phyloP scores from a whole-genome alignment of 92 coral and sea anemone genomes.

The Porites evermanni region DNA sequence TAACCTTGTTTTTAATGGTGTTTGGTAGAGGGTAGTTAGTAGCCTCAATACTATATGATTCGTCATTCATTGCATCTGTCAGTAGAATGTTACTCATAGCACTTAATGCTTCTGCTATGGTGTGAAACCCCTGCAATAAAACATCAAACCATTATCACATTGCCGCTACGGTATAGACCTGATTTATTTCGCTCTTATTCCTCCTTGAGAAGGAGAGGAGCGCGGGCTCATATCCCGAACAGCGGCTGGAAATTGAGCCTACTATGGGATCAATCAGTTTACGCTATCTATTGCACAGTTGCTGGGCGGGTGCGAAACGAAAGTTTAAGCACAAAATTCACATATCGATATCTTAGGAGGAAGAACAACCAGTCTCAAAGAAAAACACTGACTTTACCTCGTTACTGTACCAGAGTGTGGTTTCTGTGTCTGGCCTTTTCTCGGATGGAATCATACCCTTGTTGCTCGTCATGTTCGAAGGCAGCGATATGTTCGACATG shows the following conservation, averaged over 20 bases:
- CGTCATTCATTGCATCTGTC: conserved; percentile 43
- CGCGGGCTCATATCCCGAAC: too few relatives aligned
- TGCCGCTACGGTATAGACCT: too few relatives aligned
- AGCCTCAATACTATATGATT: conserved; percentile 70
- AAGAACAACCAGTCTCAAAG: too few relatives aligned
- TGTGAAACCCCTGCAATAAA: conserved; percentile 79
- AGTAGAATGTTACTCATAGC: conserved; percentile 90
- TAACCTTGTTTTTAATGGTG: conserved; percentile 84
- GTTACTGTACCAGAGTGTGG: conserved; percentile 80
- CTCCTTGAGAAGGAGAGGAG: too few relatives aligned
- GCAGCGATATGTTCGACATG: background rate
- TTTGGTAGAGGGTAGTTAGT: conserved; percentile 95
- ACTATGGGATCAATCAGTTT: too few relatives aligned
- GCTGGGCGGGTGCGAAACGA: too few relatives aligned
- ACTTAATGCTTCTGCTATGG: conserved; percentile 87
- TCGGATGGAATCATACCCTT: background rate
- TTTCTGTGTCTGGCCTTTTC: conserved; percentile 19
- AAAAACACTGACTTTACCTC: conserved; percentile 58
- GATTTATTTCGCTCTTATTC: too few relatives aligned
- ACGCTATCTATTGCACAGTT: too few relatives aligned
- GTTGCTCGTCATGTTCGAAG: conserved; percentile 6
- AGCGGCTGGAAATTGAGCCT: too few relatives aligned
- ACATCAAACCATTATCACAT: background rate
- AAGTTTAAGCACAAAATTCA: too few relatives aligned
- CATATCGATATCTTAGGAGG: too few relatives aligned